These are phyloP conservation scores for Metalampra italica DNA, from an alignment of 2,888 invertebrate genomes.

Conservation along the genomic window DNA sequence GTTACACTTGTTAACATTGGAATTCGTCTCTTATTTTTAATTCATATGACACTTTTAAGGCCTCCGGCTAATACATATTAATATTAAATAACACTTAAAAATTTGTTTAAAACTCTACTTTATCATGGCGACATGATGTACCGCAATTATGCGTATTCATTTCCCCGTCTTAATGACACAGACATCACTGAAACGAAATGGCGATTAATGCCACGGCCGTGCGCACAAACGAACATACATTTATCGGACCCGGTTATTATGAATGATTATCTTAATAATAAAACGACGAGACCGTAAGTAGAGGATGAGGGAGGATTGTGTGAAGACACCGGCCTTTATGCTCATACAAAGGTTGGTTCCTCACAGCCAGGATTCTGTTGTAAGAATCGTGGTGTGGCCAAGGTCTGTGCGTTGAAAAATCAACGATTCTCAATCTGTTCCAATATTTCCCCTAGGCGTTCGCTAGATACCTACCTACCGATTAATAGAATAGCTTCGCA, in stretches of 20 bases:
- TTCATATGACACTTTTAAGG: conserved; percentile 5
- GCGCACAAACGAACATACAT: conserved; percentile 4
- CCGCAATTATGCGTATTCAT: background rate
- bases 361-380: conserved; percentile 12
- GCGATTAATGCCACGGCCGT: background rate
- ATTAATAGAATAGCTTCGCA: too few relatives aligned
- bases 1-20: conserved; percentile 12
- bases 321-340: conserved; percentile 30
- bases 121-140: too few relatives aligned
- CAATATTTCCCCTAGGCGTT: conserved; percentile 12
- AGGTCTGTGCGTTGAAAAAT: background rate
- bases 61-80: background rate
- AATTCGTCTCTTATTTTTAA: conserved; percentile 19
- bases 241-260: conserved; percentile 12
- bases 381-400: conserved; percentile 9
- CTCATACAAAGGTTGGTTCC: conserved; percentile 20
- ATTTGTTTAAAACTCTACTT: too few relatives aligned
- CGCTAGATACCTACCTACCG: too few relatives aligned
- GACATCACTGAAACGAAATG: background rate
- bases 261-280: conserved; percentile 13
- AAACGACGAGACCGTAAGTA: conserved; percentile 9
- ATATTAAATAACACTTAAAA: background rate
- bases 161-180: background rate
- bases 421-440: conserved; percentile 2
- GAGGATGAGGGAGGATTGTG: conserved; percentile 25